Evolutionary conservation across 2,113 vertebrate genomes (phyloP).

Genomic region (Oreochromis aureus): DNA sequence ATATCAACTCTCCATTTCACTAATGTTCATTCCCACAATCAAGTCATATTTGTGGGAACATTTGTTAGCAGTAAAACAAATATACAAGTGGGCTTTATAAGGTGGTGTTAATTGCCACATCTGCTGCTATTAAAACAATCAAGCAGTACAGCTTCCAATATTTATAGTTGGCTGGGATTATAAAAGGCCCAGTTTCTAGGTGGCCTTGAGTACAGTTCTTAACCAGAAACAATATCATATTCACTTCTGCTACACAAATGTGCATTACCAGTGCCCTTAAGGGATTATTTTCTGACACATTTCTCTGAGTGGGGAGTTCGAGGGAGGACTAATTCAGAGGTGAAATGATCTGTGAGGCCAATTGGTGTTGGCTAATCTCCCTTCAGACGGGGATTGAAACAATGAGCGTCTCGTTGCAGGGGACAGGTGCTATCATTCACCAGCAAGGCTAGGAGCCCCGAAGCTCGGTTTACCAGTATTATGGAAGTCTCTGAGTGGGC

Average conservation of each 20-base stretch:
- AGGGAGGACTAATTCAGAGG: slow-evolving; percentile 49
- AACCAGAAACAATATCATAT: slow-evolving; percentile 69
- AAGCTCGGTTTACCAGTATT: slow-evolving; percentile 53
- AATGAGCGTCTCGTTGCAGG: slow-evolving; percentile 63
- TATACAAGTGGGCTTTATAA: slow-evolving; percentile 73
- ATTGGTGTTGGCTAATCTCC: slow-evolving; percentile 64
- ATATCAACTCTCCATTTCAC: slow-evolving; percentile 61
- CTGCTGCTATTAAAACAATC: slow-evolving; percentile 81
- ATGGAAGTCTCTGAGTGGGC: slow-evolving; percentile 6
- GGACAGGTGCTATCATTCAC: slow-evolving; percentile 72
- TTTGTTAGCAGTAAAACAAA: slow-evolving; percentile 79
- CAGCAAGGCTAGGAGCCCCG: slow-evolving; percentile 28
- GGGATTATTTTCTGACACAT: slow-evolving; percentile 63
- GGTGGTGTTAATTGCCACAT: slow-evolving; percentile 80
- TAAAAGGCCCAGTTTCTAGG: slow-evolving; percentile 61
- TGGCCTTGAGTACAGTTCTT: slow-evolving; percentile 64
- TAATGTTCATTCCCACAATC: slow-evolving; percentile 74
- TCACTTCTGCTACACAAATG: slow-evolving; percentile 63
- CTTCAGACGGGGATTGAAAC: slow-evolving; percentile 65
- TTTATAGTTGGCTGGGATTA: slow-evolving; percentile 73
- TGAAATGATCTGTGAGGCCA: slow-evolving; percentile 65
- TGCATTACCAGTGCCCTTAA: slow-evolving; percentile 63
- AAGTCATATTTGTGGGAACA: slow-evolving; percentile 77
- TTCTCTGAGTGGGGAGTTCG: slow-evolving; percentile 26
- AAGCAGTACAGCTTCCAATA: slow-evolving; percentile 67